Percentiles rank a stretch among this genome's conserved stretches.
These are phyloP conservation scores for Narcine bancroftii DNA, from an alignment of 2,113 vertebrate species.

Conservation along the genomic window DNA sequence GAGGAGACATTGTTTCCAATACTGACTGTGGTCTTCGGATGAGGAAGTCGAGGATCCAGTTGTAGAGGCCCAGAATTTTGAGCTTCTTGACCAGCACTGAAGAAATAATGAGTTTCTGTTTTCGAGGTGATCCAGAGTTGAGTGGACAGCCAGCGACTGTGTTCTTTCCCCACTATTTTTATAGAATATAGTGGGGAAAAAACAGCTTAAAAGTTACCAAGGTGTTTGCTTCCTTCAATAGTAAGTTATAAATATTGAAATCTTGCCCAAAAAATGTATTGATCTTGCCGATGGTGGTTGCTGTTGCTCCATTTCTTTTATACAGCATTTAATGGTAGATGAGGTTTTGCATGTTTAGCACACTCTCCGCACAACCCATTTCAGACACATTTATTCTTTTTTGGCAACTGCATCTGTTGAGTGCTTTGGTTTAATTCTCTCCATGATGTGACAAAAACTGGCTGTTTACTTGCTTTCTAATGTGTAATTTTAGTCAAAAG, in stretches of 20 bases:
- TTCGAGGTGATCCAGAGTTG: too few species aligned
- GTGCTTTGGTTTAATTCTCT: not conserved
- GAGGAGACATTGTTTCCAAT: too few species aligned
- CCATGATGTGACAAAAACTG: not conserved
- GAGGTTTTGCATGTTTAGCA: not conserved
- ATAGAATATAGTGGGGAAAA: not conserved
- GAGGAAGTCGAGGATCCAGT: too few species aligned
- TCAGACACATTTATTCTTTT: not conserved
- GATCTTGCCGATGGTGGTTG: not conserved
- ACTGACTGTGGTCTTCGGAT: too few species aligned
- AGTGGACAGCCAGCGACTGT: too few species aligned
- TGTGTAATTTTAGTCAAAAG: not conserved
- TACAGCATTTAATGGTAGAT: not conserved
- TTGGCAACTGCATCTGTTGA: not conserved
- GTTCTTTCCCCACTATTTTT: too few species aligned
- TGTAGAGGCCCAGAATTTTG: too few species aligned
- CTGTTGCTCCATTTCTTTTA: not conserved
- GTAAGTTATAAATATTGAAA: not conserved
- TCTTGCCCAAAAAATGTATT: not conserved
- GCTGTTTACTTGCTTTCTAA: not conserved
- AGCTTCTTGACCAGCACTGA: too few species aligned
- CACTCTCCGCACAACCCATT: not conserved
- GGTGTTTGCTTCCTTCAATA: not conserved
- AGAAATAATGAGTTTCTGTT: too few species aligned
- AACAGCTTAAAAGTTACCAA: not conserved